phyloP scores from a whole-genome alignment of 2,113 vertebrate species.

The Stictonetta naevosa region DNA sequence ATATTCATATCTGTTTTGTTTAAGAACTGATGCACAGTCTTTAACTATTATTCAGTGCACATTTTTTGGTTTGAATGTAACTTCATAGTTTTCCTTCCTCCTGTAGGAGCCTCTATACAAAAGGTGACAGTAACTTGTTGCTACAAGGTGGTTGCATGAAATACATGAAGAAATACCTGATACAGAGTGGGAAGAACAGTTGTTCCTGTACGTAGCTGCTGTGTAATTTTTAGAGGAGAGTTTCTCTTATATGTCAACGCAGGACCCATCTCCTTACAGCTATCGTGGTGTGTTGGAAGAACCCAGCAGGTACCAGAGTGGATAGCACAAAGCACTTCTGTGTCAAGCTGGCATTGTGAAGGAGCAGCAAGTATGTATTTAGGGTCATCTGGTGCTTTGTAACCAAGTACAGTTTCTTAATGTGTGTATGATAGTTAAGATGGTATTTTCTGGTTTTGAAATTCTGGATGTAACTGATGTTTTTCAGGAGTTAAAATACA shows the following conservation, averaged over 20 bases:
- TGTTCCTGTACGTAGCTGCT: neutral
- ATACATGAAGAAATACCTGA: neutral
- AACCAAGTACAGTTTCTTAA: neutral
- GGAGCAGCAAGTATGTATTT: neutral
- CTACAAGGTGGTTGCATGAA: neutral
- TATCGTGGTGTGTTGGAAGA: neutral
- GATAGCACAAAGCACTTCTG: neutral
- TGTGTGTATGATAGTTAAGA: neutral
- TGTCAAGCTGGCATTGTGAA: accelerated
- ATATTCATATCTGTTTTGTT: neutral
- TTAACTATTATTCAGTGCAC: neutral
- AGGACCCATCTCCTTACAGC: neutral
- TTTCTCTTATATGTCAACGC: neutral
- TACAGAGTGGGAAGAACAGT: neutral
- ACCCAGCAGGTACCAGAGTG: neutral
- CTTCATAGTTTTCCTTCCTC: neutral
- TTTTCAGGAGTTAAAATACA: neutral
- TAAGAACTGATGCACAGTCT: neutral
- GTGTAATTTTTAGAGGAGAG: neutral
- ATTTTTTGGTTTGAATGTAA: neutral
- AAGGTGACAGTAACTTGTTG: neutral
- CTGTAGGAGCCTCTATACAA: neutral
- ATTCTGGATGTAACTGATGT: neutral
- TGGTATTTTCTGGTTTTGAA: neutral
- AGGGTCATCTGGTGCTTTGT: neutral